Base-by-base conservation (phyloP, 1,140 invertebrate species). In the Drosophila arawakana region DNA sequence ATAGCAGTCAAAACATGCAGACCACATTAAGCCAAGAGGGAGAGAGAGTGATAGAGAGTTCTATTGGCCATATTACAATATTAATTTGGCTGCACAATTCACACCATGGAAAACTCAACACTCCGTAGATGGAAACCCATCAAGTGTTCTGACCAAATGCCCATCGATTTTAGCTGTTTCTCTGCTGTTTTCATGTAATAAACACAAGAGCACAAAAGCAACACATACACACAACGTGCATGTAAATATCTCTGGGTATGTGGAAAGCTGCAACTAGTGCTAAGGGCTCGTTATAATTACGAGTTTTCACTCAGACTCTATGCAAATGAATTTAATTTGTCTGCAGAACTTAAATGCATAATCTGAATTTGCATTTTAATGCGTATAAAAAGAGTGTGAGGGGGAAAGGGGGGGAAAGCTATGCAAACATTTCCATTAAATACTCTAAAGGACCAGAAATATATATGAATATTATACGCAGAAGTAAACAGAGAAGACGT, bases 401-500 rank as follows among this genome's bases (percentile, higher is more conserved):
- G 13, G 52, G 11, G 10, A 67, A n/a, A 18, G 44, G 18, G 5
- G 25, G 21, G 59, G 25, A 76, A 75, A 78, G 68, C 76, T 89
- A 83, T 50, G 83, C 83, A 86, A 86, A 86, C 83, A 86, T 86
- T 88, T 89, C 84, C 73, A 89, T 86, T 88, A 80, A 86, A 86
- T 80, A 78, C 80, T 76, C 41, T 47, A 59, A 74, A 65, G 59
- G 43, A 78, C 44, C 54, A 37, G 25, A 50, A 46, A 60, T 52
- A 69, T 73, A 60, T 52, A 69, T 73, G 55, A 58, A 73, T 58
- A 66, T 58, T 73, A 30, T 44, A 76, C 46, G 69, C 61, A 66
- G 9, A 60, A 78, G 83, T 83, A 80, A 88, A 86, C 83, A 86
- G 50, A 73, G 61, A 60, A 71, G 81, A 66, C 76, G 76, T 18